Percentiles rank a stretch among this genome's conserved stretches.
phyloP scores from a whole-genome alignment of 2,888 invertebrate genomes.

The Acholoe squamosa region DNA sequence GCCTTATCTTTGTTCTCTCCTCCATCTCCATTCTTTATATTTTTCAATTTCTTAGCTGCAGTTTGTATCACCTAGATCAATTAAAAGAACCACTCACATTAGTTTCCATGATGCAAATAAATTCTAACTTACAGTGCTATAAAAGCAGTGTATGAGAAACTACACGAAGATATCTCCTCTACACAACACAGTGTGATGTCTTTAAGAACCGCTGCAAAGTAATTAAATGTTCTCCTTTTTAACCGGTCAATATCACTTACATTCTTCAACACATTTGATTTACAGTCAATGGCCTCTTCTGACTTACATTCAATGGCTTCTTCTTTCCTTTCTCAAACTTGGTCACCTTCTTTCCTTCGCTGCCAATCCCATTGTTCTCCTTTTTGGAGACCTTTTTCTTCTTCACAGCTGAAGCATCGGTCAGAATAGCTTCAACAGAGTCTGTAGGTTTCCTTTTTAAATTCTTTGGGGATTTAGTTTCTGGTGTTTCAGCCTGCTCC shows the following conservation, averaged over 20 bases:
- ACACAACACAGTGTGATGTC: too few species aligned
- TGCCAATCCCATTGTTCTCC: not conserved
- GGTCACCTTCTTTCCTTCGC: not conserved
- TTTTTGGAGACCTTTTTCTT: constrained; percentile 12
- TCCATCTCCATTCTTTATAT: constrained; percentile 25
- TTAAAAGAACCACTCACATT: too few species aligned
- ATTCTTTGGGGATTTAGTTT: not conserved
- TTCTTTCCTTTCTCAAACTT: constrained; percentile 61
- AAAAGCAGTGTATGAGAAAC: too few species aligned
- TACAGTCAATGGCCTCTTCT: too few species aligned
- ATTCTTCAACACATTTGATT: too few species aligned
- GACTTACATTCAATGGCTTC: constrained; percentile 54
- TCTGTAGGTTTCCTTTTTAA: constrained; percentile 38
- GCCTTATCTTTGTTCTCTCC: not conserved
- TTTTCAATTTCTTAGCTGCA: constrained; percentile 35
- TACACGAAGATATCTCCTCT: too few species aligned
- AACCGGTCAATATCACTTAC: too few species aligned
- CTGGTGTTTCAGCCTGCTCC: not conserved
- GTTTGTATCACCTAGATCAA: not conserved
- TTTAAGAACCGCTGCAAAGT: too few species aligned
- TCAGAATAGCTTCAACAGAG: constrained; percentile 28
- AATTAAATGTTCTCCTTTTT: too few species aligned
- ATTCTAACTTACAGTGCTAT: too few species aligned
- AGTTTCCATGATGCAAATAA: too few species aligned
- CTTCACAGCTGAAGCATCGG: constrained; percentile 25